phyloP scores from a whole-genome alignment of 2,113 vertebrate species.

The Potamarius usumacintae region DNA sequence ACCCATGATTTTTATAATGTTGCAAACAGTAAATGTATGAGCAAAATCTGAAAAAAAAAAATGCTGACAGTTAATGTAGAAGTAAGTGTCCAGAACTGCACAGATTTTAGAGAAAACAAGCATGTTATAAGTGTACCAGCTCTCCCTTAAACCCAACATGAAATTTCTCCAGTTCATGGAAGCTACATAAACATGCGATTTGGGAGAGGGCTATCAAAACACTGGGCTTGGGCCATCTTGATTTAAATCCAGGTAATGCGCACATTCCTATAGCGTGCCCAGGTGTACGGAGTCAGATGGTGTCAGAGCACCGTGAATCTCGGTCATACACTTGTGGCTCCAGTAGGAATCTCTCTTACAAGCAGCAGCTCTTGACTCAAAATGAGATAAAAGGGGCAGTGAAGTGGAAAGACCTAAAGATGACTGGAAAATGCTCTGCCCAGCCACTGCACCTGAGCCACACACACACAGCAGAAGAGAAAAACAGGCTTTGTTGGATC shows the following conservation, averaged over 20 bases:
- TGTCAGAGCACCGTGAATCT: slow-evolving; percentile 20
- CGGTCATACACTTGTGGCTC: neutral
- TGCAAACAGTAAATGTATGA: neutral
- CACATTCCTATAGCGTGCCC: neutral
- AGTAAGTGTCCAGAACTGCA: neutral
- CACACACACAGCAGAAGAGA: slow-evolving; percentile 34
- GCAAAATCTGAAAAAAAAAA: too few species aligned
- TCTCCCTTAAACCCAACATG: neutral
- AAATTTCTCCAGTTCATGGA: neutral
- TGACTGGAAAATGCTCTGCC: slow-evolving; percentile 40
- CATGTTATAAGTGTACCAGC: neutral
- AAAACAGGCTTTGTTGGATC: slow-evolving; percentile 38
- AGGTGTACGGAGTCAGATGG: slow-evolving; percentile 18
- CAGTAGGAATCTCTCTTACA: slow-evolving; percentile 15
- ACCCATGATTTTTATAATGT: neutral
- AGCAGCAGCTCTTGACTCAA: slow-evolving; percentile 36
- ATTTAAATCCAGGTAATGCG: neutral
- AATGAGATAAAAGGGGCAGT: slow-evolving; percentile 45
- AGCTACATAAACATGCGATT: neutral
- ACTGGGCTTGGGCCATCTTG: neutral
- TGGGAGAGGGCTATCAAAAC: neutral
- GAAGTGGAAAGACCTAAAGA: slow-evolving; percentile 48
- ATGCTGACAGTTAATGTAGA: neutral
- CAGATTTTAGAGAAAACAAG: neutral
- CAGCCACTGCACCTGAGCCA: slow-evolving; percentile 40